phyloP scores from a whole-genome alignment of 2,797 vertebrate genomes.

The Columba guinea region DNA sequence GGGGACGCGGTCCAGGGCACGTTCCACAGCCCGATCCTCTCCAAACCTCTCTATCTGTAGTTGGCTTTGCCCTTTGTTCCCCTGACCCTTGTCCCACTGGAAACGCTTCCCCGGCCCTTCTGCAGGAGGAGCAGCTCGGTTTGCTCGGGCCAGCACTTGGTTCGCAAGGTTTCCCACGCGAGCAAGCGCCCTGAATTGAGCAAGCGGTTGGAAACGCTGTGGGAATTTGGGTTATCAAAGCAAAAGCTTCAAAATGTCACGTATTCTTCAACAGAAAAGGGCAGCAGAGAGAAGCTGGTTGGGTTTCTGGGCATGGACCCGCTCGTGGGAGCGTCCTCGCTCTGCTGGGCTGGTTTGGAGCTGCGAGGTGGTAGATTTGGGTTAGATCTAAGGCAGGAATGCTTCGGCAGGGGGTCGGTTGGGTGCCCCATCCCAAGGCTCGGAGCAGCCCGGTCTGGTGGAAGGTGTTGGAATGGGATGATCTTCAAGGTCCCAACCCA shows the following conservation, averaged over 20 bases:
- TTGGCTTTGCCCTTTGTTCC: slow-evolving; percentile 20
- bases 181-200: not conserved
- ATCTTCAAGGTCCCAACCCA: no score
- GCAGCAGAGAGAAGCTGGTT: fast-evolving
- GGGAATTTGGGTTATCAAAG: not conserved
- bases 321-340: not conserved
- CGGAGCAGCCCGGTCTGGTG: no score
- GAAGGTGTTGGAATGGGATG: no score
- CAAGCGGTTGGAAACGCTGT: fast-evolving
- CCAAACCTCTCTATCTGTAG: not conserved
- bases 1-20: not conserved
- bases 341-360: not conserved
- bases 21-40: not conserved
- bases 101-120: not conserved
- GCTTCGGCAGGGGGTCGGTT: no score
- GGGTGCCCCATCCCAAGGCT: no score
- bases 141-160: not conserved
- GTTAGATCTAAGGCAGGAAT: no score
- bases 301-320: not conserved
- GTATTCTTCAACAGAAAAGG: not conserved
- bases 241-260: not conserved
- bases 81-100: not conserved
- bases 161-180: not conserved
- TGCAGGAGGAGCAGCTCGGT: not conserved
- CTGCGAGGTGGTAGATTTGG: no score